Base-by-base conservation (phyloP, 2,888 invertebrate genomes). In the Tenthredo livida region DNA sequence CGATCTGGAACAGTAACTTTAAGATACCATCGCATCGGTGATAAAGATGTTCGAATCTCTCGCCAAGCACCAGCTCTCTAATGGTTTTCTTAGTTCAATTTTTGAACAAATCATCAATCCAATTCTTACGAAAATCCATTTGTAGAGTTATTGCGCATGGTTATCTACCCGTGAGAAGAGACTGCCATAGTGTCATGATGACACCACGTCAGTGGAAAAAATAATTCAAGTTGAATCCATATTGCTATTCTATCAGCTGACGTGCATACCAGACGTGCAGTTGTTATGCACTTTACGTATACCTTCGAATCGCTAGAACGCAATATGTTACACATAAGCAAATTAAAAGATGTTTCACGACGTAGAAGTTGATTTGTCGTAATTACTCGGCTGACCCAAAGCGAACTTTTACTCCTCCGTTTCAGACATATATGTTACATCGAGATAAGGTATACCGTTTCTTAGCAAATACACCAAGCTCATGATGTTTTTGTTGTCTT, bases 361-460 rank as follows among this genome's bases (percentile, higher is more conserved):
- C 61, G 40, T 40, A 58, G 58, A 77, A 61, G 37, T 80, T 33
- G 10, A 12, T 15, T 61, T 12, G 58, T 50, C 37, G 21, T 61
- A 61, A 80, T 58, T 58, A 80, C 58, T 80, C 58, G 15, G 33
- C 25, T 40, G 78, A 80, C 61, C 78, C 61, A 40, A 40, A 17
- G 61, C 37, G n/a, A 61, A 10, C 78, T 80, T 33, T 37, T 78
- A 21, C 80, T 61, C 43, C 15, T 61, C 15, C 61, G 21, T 40
- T 21, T 15, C n/a, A 61, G 10, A 37, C 58, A 37, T 21, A 37
- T 78, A 9, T 33, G 33, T 58, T 78, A 21, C 21, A 58, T 61
- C 58, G 33, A 78, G 80, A 80, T 80, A 80, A 61, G 40, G 6
- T 50, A 2, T 50, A 2, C 50, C 25, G 9, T 40, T 58, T 61